Base-by-base conservation (phyloP, 2,113 vertebrate species). In the Vireo altiloquus region DNA sequence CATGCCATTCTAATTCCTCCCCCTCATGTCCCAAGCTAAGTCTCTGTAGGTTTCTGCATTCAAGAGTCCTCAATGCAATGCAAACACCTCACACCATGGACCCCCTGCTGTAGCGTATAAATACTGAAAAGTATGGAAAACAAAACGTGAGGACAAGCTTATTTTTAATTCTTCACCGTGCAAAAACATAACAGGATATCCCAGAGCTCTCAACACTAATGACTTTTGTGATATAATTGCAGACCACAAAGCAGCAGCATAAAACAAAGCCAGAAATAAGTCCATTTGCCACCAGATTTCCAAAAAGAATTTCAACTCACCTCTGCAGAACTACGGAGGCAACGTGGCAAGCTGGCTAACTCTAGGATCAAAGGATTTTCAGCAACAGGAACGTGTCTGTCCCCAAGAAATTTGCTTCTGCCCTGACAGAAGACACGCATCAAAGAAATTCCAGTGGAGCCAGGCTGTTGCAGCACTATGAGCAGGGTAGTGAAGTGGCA, bases 1-100 rank as follows among this genome's bases (percentile, higher is more conserved):
- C 39, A 70, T 77, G 33, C 54, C 70, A 59, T 81, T 95, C 84
- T 90, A 83, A 83, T 92, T 87, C 81, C 87, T 84, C 76, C 86
- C 77, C 44, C 57, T 87, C 87, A 60, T 11, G 24, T 66, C 65
- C 77, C 91, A 82, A 95, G 40, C 65, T 89, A 82, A 81, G 25
- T 57, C 80, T 89, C 87, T 72, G 35, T 56, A 87, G 77, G 72
- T 30, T 91, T 82, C 46, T 68, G 30, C 65, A 87, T 64, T 94
- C 19, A 78, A 46, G 66, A 79, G n/a, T 40, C 40, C 33, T 82
- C 86, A 87, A 20, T n/a, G 46, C 37, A 94, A 24, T 33, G 19
- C 25, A 86, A 95, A 77, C 6, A 22, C n/a, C 22, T n/a, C 2
- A 5, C 23, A 69, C 33, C 25, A 50, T 1, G 7, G 15, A 5